Evolutionary conservation across 1,140 invertebrate genomes (phyloP).

Genomic region (Berghia stephanieae): DNA sequence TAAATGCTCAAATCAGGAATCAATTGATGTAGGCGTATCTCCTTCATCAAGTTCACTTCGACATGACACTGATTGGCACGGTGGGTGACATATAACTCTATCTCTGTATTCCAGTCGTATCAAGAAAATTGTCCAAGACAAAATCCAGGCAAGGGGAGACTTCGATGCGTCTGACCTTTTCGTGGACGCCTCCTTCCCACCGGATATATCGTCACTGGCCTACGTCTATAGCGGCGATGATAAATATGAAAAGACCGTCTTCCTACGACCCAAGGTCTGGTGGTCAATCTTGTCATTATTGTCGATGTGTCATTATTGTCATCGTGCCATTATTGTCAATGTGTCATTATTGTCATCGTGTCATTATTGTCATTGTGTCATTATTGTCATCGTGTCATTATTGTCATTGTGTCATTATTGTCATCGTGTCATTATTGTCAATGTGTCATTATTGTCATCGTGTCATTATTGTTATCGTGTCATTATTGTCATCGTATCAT

Average conservation of each 20-base stretch:
- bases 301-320: constrained; percentile 32
- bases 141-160: constrained; percentile 27
- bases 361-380: neutral
- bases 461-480: too few relatives aligned
- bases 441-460: too few relatives aligned
- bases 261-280: constrained; percentile 56
- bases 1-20: too few relatives aligned
- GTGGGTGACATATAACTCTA: too few relatives aligned
- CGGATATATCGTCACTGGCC: constrained; percentile 56
- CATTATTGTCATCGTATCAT: too few relatives aligned
- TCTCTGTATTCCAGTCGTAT: constrained; percentile 28
- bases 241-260: constrained; percentile 59
- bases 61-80: too few relatives aligned
- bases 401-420: too few relatives aligned
- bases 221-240: constrained; percentile 64
- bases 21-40: constrained; percentile 14
- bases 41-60: neutral
- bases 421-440: too few relatives aligned
- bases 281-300: too few relatives aligned
- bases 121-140: constrained; percentile 36
- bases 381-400: neutral
- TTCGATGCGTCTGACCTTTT: constrained; percentile 40
- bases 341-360: neutral
- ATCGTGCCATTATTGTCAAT: neutral
- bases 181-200: constrained; percentile 53